A percentile compares a stretch with the other conserved stretches of the same genome.
Evolutionary conservation across 2,797 vertebrate genomes (phyloP).

Genomic region (Aphelocoma californica): DNA sequence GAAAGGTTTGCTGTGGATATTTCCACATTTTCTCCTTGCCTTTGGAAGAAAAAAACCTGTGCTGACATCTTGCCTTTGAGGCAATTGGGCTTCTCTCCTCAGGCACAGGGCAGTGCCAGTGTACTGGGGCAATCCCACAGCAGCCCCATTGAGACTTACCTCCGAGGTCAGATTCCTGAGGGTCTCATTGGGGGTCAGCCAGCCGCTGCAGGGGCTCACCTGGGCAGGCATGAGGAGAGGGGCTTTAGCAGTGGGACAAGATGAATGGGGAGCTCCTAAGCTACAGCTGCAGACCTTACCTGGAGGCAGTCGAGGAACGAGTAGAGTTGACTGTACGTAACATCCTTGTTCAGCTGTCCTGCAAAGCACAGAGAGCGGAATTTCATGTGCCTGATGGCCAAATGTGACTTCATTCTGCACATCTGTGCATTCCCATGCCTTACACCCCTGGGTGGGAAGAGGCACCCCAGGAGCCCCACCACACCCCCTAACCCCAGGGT

Average conservation of each 20-base stretch:
- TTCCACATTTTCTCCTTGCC: background rate
- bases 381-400: background rate
- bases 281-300: slow-evolving; percentile 51
- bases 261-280: background rate
- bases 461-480: background rate
- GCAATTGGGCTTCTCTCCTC: background rate
- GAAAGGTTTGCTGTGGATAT: background rate
- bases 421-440: background rate
- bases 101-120: background rate
- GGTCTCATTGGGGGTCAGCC: slow-evolving; percentile 77
- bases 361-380: slow-evolving; percentile 23
- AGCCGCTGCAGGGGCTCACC: slow-evolving; percentile 75
- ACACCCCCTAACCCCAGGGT: fast-evolving
- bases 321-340: slow-evolving; percentile 75
- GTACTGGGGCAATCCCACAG: fast-evolving
- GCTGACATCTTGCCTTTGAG: background rate
- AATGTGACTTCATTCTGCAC: background rate
- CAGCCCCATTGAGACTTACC: slow-evolving; percentile 21
- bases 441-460: background rate
- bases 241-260: background rate
- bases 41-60: background rate
- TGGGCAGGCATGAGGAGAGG: background rate
- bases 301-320: slow-evolving; percentile 77
- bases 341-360: slow-evolving; percentile 77
- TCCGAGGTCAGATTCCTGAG: slow-evolving; percentile 73